Evolutionary conservation across 2,797 vertebrate genomes (phyloP), one percentile per base, ranked within the genome.

Genomic region (Dryobates pubescens): DNA sequence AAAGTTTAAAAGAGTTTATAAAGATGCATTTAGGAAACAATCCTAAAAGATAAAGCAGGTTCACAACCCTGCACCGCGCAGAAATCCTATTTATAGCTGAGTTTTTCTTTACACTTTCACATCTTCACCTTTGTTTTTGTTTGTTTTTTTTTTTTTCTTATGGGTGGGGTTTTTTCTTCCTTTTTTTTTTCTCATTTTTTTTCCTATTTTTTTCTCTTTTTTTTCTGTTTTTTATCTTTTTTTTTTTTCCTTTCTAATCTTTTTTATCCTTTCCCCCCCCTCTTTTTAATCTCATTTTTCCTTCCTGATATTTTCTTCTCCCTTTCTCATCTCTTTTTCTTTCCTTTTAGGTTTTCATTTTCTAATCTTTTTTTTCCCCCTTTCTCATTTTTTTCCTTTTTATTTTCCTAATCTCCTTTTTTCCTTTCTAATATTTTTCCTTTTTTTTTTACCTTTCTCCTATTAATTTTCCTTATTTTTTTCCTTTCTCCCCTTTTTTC

Each of bases 21-120:
- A 98, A 98, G 97, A 97, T 97, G 97, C 96, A 97, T 97, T 97
- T 97, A 98, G 98, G 98, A 98, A 96, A 98, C 96, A 98, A 98
- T 97, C 98, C 98, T 98, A 98, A 98, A 98, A 97, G 97, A 98
- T 97, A 97, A 97, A 96, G 97, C 97, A 98, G 98, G 97, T 97
- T 95, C 73, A 58, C 80, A 95, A 95, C 96, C 98, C 97, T 97
- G 97, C 97, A 86, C 96, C 92, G 89, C 96, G 93, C 96, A 97
- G 96, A 97, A 97, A 97, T 97, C 96, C 96, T 96, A 97, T 86
- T 96, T 96, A 97, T 97, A 97, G 30, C 91, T 88, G 93, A 95
- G 62, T 70, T 94, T 95, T 96, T 96, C 84, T 97, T 97, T 97
- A 97, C 97, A 97, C 96, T 96, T 97, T 96, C 88, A 92, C 71